Evolutionary conservation across 2,888 invertebrate genomes (phyloP).

Genomic region (Eupithecia centaureata): DNA sequence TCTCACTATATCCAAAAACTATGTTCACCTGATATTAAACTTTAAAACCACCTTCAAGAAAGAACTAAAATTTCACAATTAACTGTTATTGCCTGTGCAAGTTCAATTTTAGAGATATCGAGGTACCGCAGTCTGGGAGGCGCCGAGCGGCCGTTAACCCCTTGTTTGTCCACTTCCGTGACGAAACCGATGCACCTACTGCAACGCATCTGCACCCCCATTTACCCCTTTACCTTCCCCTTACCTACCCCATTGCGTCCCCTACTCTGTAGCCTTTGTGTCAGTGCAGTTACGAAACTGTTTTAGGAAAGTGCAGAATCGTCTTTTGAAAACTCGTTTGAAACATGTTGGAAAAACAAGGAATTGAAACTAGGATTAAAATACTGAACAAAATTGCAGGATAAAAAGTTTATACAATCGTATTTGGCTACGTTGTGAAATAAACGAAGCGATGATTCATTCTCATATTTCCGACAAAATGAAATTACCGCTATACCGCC

Average conservation of each 20-base stretch:
- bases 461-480: not conserved
- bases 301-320: not conserved
- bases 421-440: not conserved
- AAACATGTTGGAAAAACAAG: not conserved
- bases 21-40: not conserved
- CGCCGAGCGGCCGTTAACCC: slow-evolving; percentile 70
- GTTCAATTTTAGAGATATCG: slow-evolving; percentile 40
- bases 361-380: not conserved
- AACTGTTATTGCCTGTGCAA: slow-evolving; percentile 18
- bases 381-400: not conserved
- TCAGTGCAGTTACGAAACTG: slow-evolving; percentile 14
- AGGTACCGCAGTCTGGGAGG: slow-evolving; percentile 57
- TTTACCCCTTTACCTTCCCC: slow-evolving; percentile 46
- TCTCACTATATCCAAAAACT: not conserved
- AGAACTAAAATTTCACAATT: slow-evolving; percentile 4
- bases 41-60: not conserved
- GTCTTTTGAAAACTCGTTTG: not conserved
- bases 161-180: slow-evolving; percentile 74
- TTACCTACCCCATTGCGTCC: slow-evolving; percentile 59
- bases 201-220: slow-evolving; percentile 51
- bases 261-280: slow-evolving; percentile 36
- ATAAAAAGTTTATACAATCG: not conserved
- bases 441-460: not conserved
- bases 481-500: not conserved
- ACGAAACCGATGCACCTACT: slow-evolving; percentile 68